Evolutionary conservation across 2,888 invertebrate genomes (phyloP).

Genomic region (Bellardia pandia): DNA sequence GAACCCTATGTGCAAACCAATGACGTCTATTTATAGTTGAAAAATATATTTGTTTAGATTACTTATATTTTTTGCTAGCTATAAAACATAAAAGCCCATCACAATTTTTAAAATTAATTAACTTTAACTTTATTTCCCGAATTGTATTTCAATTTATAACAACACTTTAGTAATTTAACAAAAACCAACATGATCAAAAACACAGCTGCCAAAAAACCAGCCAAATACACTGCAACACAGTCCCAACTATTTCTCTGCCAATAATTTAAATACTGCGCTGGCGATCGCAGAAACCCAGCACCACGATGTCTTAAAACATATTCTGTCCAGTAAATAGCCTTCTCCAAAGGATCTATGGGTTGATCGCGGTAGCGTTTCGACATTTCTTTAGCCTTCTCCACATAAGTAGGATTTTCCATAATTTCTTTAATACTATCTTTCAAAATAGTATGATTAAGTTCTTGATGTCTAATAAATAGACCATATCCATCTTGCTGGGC

Average conservation of each 20-base stretch:
- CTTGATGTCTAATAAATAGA: conserved; percentile 73
- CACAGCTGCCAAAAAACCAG: background rate
- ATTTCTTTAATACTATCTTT: conserved; percentile 74
- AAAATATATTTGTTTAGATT: too few species aligned
- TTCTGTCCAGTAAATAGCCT: conserved; percentile 82
- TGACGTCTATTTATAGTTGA: too few species aligned
- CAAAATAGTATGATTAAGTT: conserved; percentile 61
- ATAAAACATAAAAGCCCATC: too few species aligned
- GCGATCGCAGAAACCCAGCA: conserved; percentile 78
- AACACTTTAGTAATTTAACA: conserved; percentile 11
- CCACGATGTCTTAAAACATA: conserved; percentile 81
- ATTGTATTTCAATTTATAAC: conserved; percentile 2
- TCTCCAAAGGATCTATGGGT: conserved; percentile 78
- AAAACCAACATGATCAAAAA: background rate
- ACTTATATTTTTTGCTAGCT: too few species aligned
- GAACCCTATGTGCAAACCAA: too few species aligned
- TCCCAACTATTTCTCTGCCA: conserved; percentile 77
- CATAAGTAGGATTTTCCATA: conserved; percentile 75
- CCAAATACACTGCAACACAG: conserved; percentile 75
- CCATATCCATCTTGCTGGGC: conserved; percentile 79
- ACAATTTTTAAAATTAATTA: background rate
- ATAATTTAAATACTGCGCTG: conserved; percentile 76
- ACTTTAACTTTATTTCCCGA: conserved; percentile 9
- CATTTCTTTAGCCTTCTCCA: conserved; percentile 71
- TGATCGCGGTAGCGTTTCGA: conserved; percentile 80